Percentiles rank a stretch among this genome's conserved stretches.
Evolutionary conservation across 2,797 vertebrate genomes (phyloP).

Genomic region (Setipinna tenuifilis): DNA sequence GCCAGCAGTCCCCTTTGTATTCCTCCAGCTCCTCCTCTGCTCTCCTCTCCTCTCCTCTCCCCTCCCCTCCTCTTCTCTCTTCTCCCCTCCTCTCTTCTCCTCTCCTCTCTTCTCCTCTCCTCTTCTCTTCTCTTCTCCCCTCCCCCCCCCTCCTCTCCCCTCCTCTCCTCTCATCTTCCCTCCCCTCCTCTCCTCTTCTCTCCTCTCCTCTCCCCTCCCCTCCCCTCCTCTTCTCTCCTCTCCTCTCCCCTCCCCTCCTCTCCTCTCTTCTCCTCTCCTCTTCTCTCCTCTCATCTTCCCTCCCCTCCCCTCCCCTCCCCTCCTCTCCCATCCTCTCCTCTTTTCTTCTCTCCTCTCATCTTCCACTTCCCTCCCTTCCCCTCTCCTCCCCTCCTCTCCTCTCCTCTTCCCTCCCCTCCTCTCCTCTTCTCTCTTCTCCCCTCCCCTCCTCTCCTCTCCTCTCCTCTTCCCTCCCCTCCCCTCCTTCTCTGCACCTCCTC

Average conservation of each 20-base stretch:
- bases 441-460: not conserved
- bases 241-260: not conserved
- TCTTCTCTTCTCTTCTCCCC: too few species aligned
- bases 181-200: too few species aligned
- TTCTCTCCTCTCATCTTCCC: not conserved
- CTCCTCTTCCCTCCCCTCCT: not conserved
- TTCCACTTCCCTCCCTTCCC: not conserved
- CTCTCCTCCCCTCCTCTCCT: not conserved
- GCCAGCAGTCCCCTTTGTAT: too few species aligned
- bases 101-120: too few species aligned
- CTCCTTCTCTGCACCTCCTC: not conserved
- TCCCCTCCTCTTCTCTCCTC: not conserved
- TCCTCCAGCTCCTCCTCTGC: too few species aligned
- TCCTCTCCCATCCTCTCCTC: not conserved
- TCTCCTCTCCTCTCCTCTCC: too few species aligned
- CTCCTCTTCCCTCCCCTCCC: not conserved
- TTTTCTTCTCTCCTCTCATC: not conserved
- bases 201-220: too few species aligned
- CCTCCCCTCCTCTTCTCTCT: too few species aligned
- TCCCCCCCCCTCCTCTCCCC: too few species aligned
- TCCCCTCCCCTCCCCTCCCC: not conserved
- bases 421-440: slow-evolving; percentile 18
- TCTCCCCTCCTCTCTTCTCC: too few species aligned
- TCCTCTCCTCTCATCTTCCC: too few species aligned
- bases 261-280: not conserved